Evolutionary conservation across 2,113 vertebrate species (phyloP).

Genomic region (Amia ocellicauda): DNA sequence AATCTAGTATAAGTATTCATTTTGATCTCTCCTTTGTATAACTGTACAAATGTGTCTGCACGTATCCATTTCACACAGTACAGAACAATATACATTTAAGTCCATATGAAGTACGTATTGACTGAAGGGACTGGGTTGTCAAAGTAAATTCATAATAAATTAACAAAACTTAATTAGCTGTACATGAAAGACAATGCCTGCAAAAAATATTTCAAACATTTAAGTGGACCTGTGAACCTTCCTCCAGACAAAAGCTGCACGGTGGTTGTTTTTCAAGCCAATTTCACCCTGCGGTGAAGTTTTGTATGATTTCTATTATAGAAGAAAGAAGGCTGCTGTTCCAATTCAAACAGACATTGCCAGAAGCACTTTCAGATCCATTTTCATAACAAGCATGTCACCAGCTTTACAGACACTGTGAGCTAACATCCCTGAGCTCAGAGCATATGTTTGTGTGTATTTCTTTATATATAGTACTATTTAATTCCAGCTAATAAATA

Average conservation of each 20-base stretch:
- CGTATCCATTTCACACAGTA: no score
- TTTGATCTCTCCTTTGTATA: no score
- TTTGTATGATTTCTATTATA: constrained; percentile 33
- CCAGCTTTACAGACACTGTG: constrained; percentile 34
- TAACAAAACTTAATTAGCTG: no score
- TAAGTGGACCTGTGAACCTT: not conserved
- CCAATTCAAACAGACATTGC: constrained; percentile 40
- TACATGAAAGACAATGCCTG: no score
- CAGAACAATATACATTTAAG: no score
- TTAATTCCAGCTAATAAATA: constrained; percentile 27
- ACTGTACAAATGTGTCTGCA: no score
- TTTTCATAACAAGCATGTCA: constrained; percentile 39
- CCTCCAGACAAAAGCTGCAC: constrained; percentile 5
- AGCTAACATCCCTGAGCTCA: constrained; percentile 40
- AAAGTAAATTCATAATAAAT: no score
- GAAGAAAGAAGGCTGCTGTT: constrained; percentile 33
- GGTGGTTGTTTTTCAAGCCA: not conserved
- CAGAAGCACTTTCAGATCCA: constrained; percentile 44
- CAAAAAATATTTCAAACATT: not conserved
- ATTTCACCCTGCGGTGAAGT: constrained; percentile 33
- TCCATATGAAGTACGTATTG: no score
- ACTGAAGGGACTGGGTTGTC: no score
- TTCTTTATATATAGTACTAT: constrained; percentile 30
- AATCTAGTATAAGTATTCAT: no score
- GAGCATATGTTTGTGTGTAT: constrained; percentile 36